Evolutionary conservation across 2,888 invertebrate genomes (phyloP).

Genomic region (Amphipyra tragopoginis): DNA sequence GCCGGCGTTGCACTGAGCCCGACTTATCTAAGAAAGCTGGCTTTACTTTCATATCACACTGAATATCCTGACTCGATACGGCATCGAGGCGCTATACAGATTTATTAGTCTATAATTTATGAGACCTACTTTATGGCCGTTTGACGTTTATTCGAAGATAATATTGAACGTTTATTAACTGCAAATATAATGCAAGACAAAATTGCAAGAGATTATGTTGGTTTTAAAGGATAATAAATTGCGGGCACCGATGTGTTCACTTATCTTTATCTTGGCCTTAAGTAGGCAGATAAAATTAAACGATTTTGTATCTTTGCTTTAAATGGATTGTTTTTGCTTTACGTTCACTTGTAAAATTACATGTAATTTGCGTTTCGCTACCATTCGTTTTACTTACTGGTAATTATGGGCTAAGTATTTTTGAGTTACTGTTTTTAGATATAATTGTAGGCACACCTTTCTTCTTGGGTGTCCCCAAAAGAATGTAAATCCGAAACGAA

Average conservation of each 20-base stretch:
- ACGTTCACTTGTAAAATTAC: constrained; percentile 33
- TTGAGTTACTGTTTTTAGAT: constrained; percentile 6
- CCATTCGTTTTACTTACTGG: constrained; percentile 19
- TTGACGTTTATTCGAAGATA: constrained; percentile 60
- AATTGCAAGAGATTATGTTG: constrained; percentile 33
- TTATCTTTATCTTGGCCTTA: constrained; percentile 38
- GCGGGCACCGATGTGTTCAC: constrained; percentile 32
- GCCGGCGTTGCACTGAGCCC: constrained; percentile 75
- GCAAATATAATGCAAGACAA: constrained; percentile 45
- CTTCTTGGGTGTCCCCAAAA: constrained; percentile 4
- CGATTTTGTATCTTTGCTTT: constrained; percentile 40
- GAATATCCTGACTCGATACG: constrained; percentile 76
- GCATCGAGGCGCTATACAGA: constrained; percentile 66
- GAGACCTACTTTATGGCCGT: constrained; percentile 56
- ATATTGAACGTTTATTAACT: constrained; percentile 55
- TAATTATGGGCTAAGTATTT: constrained; percentile 25
- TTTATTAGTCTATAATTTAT: constrained; percentile 71
- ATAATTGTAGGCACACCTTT: constrained; percentile 15
- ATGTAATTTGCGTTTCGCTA: constrained; percentile 36
- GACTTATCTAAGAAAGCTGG: constrained; percentile 82
- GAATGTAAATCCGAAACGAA: not conserved
- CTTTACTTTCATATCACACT: constrained; percentile 76
- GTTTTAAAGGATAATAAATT: constrained; percentile 35
- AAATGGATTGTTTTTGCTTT: constrained; percentile 48
- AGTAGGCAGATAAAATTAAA: constrained; percentile 51